A percentile compares a stretch with the other conserved stretches of the same genome.
phyloP scores from a whole-genome alignment of 2,888 invertebrate species.

The Anoncus sp. region DNA sequence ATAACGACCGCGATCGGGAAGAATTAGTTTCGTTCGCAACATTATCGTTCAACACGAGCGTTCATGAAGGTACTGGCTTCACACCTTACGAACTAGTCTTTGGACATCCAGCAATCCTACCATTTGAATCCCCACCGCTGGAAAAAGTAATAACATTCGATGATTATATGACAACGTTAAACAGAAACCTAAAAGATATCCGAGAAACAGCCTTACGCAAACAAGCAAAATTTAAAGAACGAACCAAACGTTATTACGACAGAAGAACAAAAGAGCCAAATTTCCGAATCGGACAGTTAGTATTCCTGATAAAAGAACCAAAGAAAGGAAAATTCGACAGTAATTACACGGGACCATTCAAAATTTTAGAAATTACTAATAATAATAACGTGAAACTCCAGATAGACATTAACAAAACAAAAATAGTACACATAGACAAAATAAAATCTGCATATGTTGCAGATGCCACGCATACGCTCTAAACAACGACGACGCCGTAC shows the following conservation, averaged over 20 bases:
- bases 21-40: conserved; percentile 41
- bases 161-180: conserved; percentile 1
- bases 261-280: conserved; percentile 6
- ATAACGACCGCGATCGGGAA: conserved; percentile 42
- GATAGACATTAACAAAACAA: background rate
- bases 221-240: conserved; percentile 4
- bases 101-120: conserved; percentile 19
- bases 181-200: background rate
- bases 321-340: conserved; percentile 13
- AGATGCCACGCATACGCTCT: background rate
- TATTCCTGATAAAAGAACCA: conserved; percentile 24
- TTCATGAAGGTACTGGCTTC: conserved; percentile 45
- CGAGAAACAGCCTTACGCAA: conserved; percentile 7
- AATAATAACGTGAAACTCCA: conserved; percentile 3
- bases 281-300: conserved; percentile 11
- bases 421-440: conserved; percentile 22
- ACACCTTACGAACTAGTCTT: conserved; percentile 53
- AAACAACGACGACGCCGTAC: background rate
- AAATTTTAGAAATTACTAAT: conserved; percentile 17
- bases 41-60: conserved; percentile 51
- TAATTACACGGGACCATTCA: conserved; percentile 8
- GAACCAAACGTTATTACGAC: conserved; percentile 21
- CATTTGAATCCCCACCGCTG: conserved; percentile 11
- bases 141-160: conserved; percentile 12
- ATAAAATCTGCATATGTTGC: conserved; percentile 20